Evolutionary conservation across 1,140 invertebrate species (phyloP), one percentile per base, ranked within the genome.

Genomic region (Conus ventricosus): DNA sequence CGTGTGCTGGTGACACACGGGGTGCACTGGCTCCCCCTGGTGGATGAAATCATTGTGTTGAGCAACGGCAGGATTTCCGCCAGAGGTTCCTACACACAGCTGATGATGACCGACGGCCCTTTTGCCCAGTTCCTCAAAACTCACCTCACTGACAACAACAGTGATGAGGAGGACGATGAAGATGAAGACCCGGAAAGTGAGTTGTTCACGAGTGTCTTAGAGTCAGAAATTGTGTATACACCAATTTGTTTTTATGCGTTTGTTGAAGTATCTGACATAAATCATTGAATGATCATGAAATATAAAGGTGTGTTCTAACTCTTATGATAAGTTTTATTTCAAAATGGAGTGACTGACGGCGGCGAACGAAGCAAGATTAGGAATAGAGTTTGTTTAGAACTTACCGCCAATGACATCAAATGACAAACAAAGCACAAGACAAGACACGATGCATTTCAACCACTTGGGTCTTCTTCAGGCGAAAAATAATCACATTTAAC

Each of bases 41-140:
- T 94, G 20, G 95, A 96, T 89, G 96, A 97, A 94, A 97, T 98
- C 94, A 94, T 95, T 89, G 93, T 95, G 23, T 86, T 96, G 86
- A 90, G 91, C 53, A 91, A 95, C 88, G 95, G 95, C 0, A 54
- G 84, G 10, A 92, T 95, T 53, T 90, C 93, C 51, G 95, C 95
- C 88, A 84, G 92, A 53, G 95, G 95, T 13, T 92, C 91, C 2
- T 95, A 95, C 85, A 90, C 93, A 7, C 91, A 93, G 76, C 90
- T 95, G 1, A 57, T 95, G 60, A 94, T 11, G 95, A 96, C 92
- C 89, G 92, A 94, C 90, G 95, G 94, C 53, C 87, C 90, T 13
- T 95, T 85, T 87, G 93, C 94, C 39, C 92, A 95, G 89, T 94
- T 95, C 85, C 87, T 95, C 13, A 94, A 93, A 80, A 91, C 91